Base-by-base conservation (phyloP, 2,113 vertebrate species). In the Polypterus senegalus region DNA sequence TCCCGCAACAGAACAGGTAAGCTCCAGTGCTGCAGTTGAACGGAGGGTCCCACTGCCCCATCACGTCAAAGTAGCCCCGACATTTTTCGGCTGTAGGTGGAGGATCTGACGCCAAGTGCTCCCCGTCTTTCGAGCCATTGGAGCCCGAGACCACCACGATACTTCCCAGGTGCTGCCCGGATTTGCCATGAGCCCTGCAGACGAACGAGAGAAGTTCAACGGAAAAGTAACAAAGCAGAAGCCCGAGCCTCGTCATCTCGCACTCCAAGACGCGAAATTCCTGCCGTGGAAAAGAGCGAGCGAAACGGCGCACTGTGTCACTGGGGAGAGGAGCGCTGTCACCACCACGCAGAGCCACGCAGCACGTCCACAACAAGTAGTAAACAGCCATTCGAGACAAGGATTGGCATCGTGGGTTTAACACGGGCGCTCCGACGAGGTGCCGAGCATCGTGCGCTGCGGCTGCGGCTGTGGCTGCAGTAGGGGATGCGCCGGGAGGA, bases 11-110 rank as follows among this genome's bases (percentile, higher is more conserved):
- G 80, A 90, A 98, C 71, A 97, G 85, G 81, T 97, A 99, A 72
- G 89, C 88, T 66, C 91, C 90, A n/a, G 93, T 94, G 70, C 91
- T 92, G 88, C 96, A 99, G 74, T 89, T 83, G 76, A 99, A 99
- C 76, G 93, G 88, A 60, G 92, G 92, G 81, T 98, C 96, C 91
- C 91, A 99, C 83, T 99, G 96, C 75, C 96, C 96, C 96, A 99
- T 99, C 77, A 99, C 95, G 70, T 99, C 95, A 81, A 88, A 99
- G 83, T 99, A 99, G 57, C 96, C 96, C 73, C 92, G 84, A 65
- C 96, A 99, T 67, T 74, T 83, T 80, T 97, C 96, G 67, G 96
- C 91, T 7, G 83, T 86, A 69, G 92, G 89, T 57, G 93, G 92
- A 48, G 86, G 80, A 70, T 94, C 91, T 9, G 92, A 91, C 54